Conservation (phyloP, 2,797 vertebrate genomes). For the Mormyrus hasselquistii region DNA sequence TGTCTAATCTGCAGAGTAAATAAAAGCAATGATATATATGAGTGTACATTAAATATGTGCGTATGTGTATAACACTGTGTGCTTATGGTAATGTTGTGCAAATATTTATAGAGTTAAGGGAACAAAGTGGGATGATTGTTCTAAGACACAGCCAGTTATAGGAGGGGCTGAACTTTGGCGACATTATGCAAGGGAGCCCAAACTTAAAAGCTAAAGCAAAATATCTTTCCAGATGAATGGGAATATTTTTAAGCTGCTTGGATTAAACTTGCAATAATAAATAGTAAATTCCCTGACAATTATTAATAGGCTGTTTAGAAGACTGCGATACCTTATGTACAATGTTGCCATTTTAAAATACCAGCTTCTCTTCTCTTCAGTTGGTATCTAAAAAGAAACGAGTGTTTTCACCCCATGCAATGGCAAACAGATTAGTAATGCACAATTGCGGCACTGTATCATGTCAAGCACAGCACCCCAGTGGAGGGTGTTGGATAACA, state of each 20-base stretch:
- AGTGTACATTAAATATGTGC: not conserved
- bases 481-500: not conserved
- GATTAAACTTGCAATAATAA: not conserved
- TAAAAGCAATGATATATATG: not conserved
- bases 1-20: slow-evolving; percentile 59
- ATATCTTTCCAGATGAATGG: not conserved
- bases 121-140: not conserved
- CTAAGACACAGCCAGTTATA: not conserved
- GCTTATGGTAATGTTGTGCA: not conserved
- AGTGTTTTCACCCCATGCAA: not conserved
- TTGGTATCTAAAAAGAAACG: slow-evolving; percentile 62
- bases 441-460: not conserved
- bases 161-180: not conserved
- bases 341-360: slow-evolving; percentile 83
- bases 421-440: not conserved
- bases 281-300: not conserved
- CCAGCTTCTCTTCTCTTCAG: slow-evolving; percentile 78
- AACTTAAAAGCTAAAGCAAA: not conserved
- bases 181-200: not conserved
- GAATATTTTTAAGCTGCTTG: not conserved
- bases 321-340: slow-evolving; percentile 67
- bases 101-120: not conserved
- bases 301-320: not conserved
- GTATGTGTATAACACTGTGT: not conserved
- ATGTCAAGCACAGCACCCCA: not conserved